phyloP scores from a whole-genome alignment of 2,113 vertebrate genomes.

The Balaenoptera acutorostrata region DNA sequence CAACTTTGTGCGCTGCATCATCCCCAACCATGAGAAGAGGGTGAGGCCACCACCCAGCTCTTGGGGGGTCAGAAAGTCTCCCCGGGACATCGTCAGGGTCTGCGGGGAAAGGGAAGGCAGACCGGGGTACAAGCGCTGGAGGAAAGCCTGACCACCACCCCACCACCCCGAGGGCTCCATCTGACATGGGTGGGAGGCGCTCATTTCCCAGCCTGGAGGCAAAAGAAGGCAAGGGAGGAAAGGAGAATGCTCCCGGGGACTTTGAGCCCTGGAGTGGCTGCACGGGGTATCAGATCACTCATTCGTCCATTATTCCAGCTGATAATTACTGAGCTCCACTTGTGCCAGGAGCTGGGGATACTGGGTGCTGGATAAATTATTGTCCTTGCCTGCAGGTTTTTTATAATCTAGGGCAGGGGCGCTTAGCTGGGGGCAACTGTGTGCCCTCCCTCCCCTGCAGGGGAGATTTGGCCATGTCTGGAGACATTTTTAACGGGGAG shows the following conservation, averaged over 20 bases:
- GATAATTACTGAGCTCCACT: not conserved
- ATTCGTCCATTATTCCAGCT: too few species aligned
- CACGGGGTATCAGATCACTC: fast-evolving
- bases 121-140: fast-evolving
- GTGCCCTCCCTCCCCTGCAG: too few species aligned
- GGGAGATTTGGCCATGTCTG: not conserved
- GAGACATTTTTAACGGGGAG: not conserved
- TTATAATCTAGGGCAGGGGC: not conserved
- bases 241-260: not conserved
- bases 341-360: not conserved
- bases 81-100: fast-evolving
- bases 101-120: not conserved
- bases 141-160: not conserved
- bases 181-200: fast-evolving
- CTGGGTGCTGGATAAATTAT: not conserved
- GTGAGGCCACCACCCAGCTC: slow-evolving; percentile 63
- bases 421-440: not conserved
- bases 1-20: slow-evolving; percentile 98
- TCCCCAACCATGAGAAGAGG: slow-evolving; percentile 97
- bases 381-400: not conserved
- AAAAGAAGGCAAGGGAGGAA: not conserved
- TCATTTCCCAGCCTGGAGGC: not conserved
- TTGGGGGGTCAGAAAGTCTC: fast-evolving
- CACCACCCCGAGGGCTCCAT: not conserved
- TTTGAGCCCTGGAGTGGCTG: not conserved